Evolutionary conservation across 2,888 invertebrate species (phyloP).

Genomic region (Teinopalpus imperialis): DNA sequence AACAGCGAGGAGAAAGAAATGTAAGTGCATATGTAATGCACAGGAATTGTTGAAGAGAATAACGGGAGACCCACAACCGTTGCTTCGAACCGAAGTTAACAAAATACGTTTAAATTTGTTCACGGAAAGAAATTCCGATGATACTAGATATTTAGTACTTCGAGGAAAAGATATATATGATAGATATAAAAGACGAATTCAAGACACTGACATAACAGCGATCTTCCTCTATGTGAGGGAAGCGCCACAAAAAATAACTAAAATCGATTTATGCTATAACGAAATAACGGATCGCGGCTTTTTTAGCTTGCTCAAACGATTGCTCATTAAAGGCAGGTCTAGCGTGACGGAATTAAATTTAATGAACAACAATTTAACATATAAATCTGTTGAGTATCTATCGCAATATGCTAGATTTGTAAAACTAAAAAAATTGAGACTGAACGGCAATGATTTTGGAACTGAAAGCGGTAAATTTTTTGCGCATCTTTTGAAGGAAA

Average conservation of each 20-base stretch:
- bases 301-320: constrained; percentile 58
- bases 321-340: constrained; percentile 66
- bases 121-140: constrained; percentile 79
- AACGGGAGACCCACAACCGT: constrained; percentile 39
- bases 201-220: constrained; percentile 70
- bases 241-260: constrained; percentile 64
- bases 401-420: constrained; percentile 59
- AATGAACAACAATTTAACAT: constrained; percentile 78
- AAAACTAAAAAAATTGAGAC: constrained; percentile 70
- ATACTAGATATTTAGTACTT: constrained; percentile 72
- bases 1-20: constrained; percentile 29
- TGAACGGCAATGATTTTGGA: constrained; percentile 83
- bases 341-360: constrained; percentile 78
- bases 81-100: constrained; percentile 48
- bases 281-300: constrained; percentile 77
- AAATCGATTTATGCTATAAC: constrained; percentile 81
- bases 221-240: constrained; percentile 71
- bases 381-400: constrained; percentile 57
- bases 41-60: constrained; percentile 47
- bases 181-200: constrained; percentile 65
- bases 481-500: constrained; percentile 70
- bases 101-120: constrained; percentile 58
- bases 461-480: constrained; percentile 74
- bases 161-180: constrained; percentile 75
- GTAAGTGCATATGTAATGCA: constrained; percentile 58